Base-by-base conservation (phyloP, 2,888 invertebrate species). In the Hydrotaea cyrtoneurina region DNA sequence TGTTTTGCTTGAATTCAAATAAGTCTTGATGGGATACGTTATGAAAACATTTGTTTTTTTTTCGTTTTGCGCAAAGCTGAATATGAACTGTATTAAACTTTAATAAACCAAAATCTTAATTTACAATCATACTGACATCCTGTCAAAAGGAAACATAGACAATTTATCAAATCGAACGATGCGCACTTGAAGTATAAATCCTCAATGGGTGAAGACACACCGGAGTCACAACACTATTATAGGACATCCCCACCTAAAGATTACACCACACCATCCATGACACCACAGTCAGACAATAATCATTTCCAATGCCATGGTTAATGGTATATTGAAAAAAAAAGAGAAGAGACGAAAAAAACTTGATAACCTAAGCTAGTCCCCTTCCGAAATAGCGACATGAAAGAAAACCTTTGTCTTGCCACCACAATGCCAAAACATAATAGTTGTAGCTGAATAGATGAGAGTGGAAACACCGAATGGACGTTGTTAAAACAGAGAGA, bases 131-230 rank as follows among this genome's bases (percentile, higher is more conserved):
- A 55, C 75, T 76, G 59, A 73, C 57, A 53, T 80, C 57, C 73
- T 83, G 79, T 76, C 83, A 80, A 77, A 80, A 55, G 17, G 66
- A 59, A 80, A 79, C 66, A 23, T 72, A 73, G 1, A 80, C 64
- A 80, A 83, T 83, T 83, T 76, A 83, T 83, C 76, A 78, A 78
- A 78, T 72, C 36, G 57, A 79, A 59, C 75, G 66, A 59, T 82
- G 77, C 50, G 50, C 73, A 66, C 19, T 59, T 73, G 59, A 74
- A 78, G 50, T 57, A 77, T 23, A 57, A 81, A 81, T 77, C 50
- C 39, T 57, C 55, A 55, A 21, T 75, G 66, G 66, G 73, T n/a
- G 15, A 73, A 74, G 59, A 50, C 43, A 81, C 7, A 50, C 19
- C 4, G 2, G 19, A 55, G 55, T 26, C 23, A 59, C 13, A 15